phyloP scores from a whole-genome alignment of 2,113 vertebrate genomes.

The Tachuris rubrigastra region DNA sequence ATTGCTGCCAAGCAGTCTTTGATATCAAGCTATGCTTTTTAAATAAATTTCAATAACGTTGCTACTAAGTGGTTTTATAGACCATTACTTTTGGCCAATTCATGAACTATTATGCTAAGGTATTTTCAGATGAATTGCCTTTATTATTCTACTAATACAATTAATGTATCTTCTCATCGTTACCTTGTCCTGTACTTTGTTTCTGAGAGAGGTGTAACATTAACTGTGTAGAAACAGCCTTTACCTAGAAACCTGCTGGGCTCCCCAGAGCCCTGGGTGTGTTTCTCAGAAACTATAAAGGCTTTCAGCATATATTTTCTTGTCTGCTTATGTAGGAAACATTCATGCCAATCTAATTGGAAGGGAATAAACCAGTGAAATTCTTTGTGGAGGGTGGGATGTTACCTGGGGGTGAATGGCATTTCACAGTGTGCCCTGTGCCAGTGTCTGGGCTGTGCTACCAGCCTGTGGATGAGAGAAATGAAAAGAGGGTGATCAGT shows the following conservation, averaged over 20 bases:
- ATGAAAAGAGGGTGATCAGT: accelerated
- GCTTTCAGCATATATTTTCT: neutral
- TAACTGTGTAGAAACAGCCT: neutral
- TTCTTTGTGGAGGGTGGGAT: neutral
- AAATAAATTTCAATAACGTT: neutral
- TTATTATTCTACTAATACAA: neutral
- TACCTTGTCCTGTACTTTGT: neutral
- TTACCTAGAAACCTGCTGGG: neutral
- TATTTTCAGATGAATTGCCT: conserved; percentile 24
- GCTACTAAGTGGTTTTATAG: conserved; percentile 15
- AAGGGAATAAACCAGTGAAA: neutral
- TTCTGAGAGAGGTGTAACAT: neutral
- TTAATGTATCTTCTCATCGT: neutral
- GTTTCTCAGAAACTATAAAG: neutral
- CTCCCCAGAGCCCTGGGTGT: neutral
- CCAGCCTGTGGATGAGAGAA: neutral
- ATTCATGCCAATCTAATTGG: accelerated
- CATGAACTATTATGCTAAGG: neutral
- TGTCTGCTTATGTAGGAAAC: neutral
- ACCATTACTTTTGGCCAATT: conserved; percentile 23
- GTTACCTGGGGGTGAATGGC: neutral
- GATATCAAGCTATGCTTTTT: neutral
- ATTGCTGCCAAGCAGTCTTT: neutral
- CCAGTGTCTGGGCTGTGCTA: accelerated
- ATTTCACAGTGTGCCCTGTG: neutral